These are phyloP conservation scores for Eupleurogrammus muticus DNA, from an alignment of 2,797 vertebrate species.

Conservation along the genomic window DNA sequence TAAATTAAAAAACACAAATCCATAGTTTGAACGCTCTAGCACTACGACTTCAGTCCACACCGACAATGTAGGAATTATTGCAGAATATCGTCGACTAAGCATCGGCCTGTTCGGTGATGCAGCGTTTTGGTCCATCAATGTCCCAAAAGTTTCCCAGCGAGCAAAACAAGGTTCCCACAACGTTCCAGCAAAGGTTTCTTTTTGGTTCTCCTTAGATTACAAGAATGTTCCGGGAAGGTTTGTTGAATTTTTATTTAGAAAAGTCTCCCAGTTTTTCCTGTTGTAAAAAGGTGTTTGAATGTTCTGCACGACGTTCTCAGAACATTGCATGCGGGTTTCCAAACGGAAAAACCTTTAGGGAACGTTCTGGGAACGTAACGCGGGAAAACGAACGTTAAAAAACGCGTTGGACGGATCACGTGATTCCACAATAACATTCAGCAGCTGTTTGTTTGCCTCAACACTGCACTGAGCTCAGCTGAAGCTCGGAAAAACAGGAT, in stretches of 20 bases:
- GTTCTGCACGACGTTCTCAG: too few species aligned
- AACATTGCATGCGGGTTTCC: too few species aligned
- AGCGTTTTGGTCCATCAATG: conserved; percentile 68
- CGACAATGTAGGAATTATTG: conserved; percentile 79
- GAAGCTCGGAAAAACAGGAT: conserved; percentile 47
- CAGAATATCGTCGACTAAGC: conserved; percentile 72
- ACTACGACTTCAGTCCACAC: conserved; percentile 67
- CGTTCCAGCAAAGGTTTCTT: too few species aligned
- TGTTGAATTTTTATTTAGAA: too few species aligned
- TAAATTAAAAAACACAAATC: conserved; percentile 64
- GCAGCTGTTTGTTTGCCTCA: conserved; percentile 74
- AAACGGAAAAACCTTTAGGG: too few species aligned
- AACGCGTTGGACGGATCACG: conserved; percentile 60
- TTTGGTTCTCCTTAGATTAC: too few species aligned
- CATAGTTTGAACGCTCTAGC: conserved; percentile 60
- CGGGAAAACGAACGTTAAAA: conserved; percentile 35
- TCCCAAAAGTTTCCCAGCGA: conserved; percentile 30
- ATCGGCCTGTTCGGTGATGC: conserved; percentile 64
- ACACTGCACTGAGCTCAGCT: conserved; percentile 58
- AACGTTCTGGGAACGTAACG: too few species aligned
- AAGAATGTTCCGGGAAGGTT: too few species aligned
- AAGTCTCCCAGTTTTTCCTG: too few species aligned
- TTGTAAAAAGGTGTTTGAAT: too few species aligned
- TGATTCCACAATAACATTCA: conserved; percentile 80
- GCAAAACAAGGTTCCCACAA: too few species aligned